phyloP scores from a whole-genome alignment of 2,888 invertebrate species.

The Thecocarcelia acutangulata region DNA sequence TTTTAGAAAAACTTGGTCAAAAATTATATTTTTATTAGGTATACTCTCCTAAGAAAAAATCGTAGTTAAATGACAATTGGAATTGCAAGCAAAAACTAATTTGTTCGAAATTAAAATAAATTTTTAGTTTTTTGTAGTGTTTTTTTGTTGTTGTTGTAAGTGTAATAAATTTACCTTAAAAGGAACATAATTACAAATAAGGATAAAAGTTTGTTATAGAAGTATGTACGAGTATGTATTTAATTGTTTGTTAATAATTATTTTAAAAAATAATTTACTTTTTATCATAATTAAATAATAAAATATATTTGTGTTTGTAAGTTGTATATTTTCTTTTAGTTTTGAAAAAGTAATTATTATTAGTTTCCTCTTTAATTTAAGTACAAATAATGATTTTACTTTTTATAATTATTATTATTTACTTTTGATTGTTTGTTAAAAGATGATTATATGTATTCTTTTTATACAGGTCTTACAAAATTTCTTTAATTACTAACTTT shows the following conservation, averaged over 20 bases:
- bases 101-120: too few species aligned
- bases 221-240: too few species aligned
- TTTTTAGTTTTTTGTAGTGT: slow-evolving; percentile 11
- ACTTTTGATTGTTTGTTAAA: slow-evolving; percentile 61
- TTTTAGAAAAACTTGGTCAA: too few species aligned
- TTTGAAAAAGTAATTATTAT: slow-evolving; percentile 37
- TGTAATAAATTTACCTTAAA: slow-evolving; percentile 48
- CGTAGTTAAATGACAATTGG: too few species aligned
- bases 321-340: slow-evolving; percentile 3
- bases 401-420: slow-evolving; percentile 20
- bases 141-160: neutral
- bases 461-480: slow-evolving; percentile 68
- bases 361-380: slow-evolving; percentile 41
- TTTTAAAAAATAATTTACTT: slow-evolving; percentile 33
- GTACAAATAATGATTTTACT: slow-evolving; percentile 46
- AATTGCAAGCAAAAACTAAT: too few species aligned
- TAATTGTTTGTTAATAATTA: slow-evolving; percentile 28
- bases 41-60: too few species aligned
- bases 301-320: neutral
- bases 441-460: slow-evolving; percentile 48
- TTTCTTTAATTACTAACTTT: slow-evolving; percentile 26
- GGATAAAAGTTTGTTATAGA: too few species aligned
- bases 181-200: slow-evolving; percentile 81
- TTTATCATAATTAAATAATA: slow-evolving; percentile 6
- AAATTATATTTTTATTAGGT: too few species aligned